These are phyloP conservation scores for Crocidura indochinensis DNA, from an alignment of 2,797 vertebrate genomes.

Conservation along the genomic window DNA sequence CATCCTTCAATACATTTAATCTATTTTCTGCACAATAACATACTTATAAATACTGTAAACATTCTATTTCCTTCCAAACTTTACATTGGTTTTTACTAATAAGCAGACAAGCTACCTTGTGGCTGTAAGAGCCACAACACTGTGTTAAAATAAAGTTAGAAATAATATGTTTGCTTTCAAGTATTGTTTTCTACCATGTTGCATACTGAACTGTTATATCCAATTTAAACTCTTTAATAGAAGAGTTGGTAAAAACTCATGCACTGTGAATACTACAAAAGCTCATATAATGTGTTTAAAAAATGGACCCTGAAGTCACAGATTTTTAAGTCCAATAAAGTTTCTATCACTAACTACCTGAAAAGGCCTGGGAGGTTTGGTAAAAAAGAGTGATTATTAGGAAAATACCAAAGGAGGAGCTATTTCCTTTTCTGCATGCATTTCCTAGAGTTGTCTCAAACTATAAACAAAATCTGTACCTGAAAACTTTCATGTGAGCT, in stretches of 20 bases:
- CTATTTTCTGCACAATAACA: constrained; percentile 19
- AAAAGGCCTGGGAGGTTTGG: not conserved
- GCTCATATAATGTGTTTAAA: constrained; percentile 28
- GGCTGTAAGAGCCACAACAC: constrained; percentile 20
- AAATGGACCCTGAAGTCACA: constrained; percentile 35
- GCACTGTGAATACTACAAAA: constrained; percentile 64
- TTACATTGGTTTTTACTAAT: constrained; percentile 40
- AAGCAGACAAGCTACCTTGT: constrained; percentile 26
- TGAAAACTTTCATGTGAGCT: not conserved
- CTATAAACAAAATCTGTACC: constrained; percentile 45
- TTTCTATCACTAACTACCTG: constrained; percentile 1
- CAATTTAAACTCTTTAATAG: constrained; percentile 13
- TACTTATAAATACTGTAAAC: not conserved
- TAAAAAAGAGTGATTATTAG: not conserved
- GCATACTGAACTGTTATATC: not conserved
- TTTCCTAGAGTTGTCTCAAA: constrained; percentile 6
- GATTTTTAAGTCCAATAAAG: constrained; percentile 51
- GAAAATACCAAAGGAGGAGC: not conserved
- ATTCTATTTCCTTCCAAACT: constrained; percentile 32
- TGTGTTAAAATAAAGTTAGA: constrained; percentile 11
- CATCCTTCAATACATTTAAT: no score
- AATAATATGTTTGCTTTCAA: constrained; percentile 46
- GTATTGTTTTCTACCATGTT: constrained; percentile 47
- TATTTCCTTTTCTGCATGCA: not conserved
- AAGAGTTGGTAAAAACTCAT: constrained; percentile 60